phyloP scores from a whole-genome alignment of 2,888 invertebrate genomes.

The Malthinus flaveolus region DNA sequence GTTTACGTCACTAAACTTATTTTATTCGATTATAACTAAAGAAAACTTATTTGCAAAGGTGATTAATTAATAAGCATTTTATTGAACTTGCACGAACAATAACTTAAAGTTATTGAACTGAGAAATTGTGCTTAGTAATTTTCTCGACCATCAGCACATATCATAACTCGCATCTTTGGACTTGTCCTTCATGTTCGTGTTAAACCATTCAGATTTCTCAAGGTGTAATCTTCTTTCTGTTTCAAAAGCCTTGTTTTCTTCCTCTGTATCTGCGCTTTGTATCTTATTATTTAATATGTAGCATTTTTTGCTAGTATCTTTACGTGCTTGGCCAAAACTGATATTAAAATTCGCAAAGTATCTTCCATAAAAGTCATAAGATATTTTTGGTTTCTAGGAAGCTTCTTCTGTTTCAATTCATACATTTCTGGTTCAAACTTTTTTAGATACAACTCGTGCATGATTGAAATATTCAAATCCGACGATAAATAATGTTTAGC shows the following conservation, averaged over 20 bases:
- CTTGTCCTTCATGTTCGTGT: slow-evolving; percentile 10
- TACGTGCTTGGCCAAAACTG: slow-evolving; percentile 10
- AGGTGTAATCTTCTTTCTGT: slow-evolving; percentile 8
- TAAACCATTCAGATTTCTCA: slow-evolving; percentile 9
- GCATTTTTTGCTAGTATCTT: slow-evolving; percentile 10
- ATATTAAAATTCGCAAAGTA: slow-evolving; percentile 13
- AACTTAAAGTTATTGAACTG: too few species aligned
- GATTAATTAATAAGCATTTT: too few species aligned
- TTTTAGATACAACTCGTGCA: slow-evolving; percentile 11
- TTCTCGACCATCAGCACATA: too few species aligned
- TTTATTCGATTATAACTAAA: too few species aligned
- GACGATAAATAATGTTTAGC: too few species aligned
- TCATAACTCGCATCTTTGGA: slow-evolving; percentile 6
- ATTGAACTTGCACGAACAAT: too few species aligned
- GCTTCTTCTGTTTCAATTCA: too few species aligned
- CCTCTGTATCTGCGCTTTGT: slow-evolving; percentile 4
- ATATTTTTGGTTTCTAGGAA: too few species aligned
- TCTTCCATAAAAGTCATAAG: slow-evolving; percentile 3
- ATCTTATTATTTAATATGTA: slow-evolving; percentile 9
- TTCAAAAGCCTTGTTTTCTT: slow-evolving; percentile 5
- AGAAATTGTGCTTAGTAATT: too few species aligned
- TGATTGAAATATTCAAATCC: slow-evolving; percentile 10
- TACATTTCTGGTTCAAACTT: background rate
- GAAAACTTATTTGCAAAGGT: too few species aligned
- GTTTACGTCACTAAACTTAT: too few species aligned